phyloP scores from a whole-genome alignment of 2,888 invertebrate genomes.

The Magallana nippona region DNA sequence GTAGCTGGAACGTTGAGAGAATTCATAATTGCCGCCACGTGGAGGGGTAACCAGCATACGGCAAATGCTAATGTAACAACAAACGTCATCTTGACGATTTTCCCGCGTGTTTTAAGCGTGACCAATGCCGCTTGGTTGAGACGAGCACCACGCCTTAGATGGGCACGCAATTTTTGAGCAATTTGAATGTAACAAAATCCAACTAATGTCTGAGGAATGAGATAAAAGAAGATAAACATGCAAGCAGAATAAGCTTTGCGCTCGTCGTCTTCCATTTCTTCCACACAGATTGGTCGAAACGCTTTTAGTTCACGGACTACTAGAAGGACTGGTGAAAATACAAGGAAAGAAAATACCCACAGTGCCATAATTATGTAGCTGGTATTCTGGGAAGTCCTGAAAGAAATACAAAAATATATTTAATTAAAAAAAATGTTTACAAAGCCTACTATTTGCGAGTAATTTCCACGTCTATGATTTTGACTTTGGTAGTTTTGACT shows the following conservation, averaged over 20 bases:
- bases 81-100: slow-evolving; percentile 54
- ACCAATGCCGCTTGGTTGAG: slow-evolving; percentile 45
- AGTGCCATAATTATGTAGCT: slow-evolving; percentile 41
- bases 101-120: slow-evolving; percentile 47
- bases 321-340: slow-evolving; percentile 48
- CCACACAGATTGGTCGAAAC: slow-evolving; percentile 43
- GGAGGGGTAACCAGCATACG: slow-evolving; percentile 58
- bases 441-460: too few species aligned
- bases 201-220: slow-evolving; percentile 53
- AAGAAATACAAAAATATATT: slow-evolving; percentile 23
- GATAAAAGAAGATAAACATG: slow-evolving; percentile 56
- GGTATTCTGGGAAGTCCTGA: slow-evolving; percentile 53
- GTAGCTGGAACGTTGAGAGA: slow-evolving; percentile 46
- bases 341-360: slow-evolving; percentile 52
- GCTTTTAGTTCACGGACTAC: slow-evolving; percentile 49
- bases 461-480: too few species aligned
- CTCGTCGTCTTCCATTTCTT: slow-evolving; percentile 34
- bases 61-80: slow-evolving; percentile 55
- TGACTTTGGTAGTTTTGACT: too few species aligned
- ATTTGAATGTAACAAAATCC: slow-evolving; percentile 57
- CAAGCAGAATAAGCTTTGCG: slow-evolving; percentile 45
- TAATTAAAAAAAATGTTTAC: too few species aligned
- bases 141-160: slow-evolving; percentile 37
- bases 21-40: slow-evolving; percentile 52
- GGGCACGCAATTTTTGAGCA: slow-evolving; percentile 51